Percentiles rank a stretch among this genome's conserved stretches.
Conservation (phyloP, 2,888 invertebrate genomes). For the Nowickia ferox region DNA sequence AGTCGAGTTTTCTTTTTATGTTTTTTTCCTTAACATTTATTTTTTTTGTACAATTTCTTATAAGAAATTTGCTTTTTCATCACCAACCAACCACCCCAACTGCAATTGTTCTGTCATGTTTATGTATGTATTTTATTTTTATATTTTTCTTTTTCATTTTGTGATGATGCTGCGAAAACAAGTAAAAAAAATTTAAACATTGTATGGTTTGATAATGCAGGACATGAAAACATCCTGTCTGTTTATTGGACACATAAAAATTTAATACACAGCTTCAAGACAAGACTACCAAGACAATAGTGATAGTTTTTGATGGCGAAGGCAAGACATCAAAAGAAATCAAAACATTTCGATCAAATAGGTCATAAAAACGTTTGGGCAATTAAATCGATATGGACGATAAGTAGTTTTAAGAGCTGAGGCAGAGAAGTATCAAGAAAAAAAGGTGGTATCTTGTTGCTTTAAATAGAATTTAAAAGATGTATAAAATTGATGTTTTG, state of each 20-base stretch:
- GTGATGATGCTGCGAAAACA: background rate
- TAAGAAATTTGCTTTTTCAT: constrained; percentile 12
- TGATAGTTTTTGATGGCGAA: constrained; percentile 7
- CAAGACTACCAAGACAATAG: background rate
- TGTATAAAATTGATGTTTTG: background rate
- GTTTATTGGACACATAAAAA: constrained; percentile 32
- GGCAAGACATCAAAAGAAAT: constrained; percentile 9
- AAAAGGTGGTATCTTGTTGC: background rate
- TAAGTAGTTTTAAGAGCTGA: constrained; percentile 8
- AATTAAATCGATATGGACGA: constrained; percentile 37
- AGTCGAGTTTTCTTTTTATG: constrained; percentile 34
- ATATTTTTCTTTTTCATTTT: constrained; percentile 4
- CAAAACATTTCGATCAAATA: constrained; percentile 46
- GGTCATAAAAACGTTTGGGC: constrained; percentile 44
- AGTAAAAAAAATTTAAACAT: constrained; percentile 1
- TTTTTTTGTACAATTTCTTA: constrained; percentile 8
- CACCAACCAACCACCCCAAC: background rate
- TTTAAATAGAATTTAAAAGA: background rate
- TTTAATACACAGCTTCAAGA: background rate
- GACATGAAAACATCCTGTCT: constrained; percentile 6
- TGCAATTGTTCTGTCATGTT: constrained; percentile 24
- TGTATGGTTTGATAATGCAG: background rate
- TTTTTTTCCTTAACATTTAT: background rate
- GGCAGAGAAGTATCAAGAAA: background rate
- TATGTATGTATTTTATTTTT: constrained; percentile 29